A percentile compares a stretch with the other conserved stretches of the same genome.
phyloP scores from a whole-genome alignment of 2,113 vertebrate species.

The Otocyon megalotis region DNA sequence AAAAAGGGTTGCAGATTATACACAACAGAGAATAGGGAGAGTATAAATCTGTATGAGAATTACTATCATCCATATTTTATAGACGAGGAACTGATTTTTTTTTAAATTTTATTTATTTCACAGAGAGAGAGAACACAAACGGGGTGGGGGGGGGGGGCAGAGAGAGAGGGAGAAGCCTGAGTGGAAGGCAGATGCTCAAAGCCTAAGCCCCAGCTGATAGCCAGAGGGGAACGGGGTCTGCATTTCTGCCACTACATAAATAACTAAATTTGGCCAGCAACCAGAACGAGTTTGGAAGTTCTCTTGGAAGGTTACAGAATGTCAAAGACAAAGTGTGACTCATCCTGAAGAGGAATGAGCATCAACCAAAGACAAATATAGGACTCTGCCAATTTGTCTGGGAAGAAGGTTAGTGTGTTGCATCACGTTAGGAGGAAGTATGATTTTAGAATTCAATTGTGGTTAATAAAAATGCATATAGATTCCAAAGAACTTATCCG shows the following conservation, averaged over 20 bases:
- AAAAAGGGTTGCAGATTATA: background rate
- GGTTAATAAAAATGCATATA: background rate
- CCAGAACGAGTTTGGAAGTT: too few relatives aligned
- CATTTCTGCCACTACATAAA: too few relatives aligned
- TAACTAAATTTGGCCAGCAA: too few relatives aligned
- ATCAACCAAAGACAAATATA: background rate
- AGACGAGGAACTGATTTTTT: constrained; percentile 25
- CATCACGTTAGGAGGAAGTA: background rate
- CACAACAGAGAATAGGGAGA: background rate
- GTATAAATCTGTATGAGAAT: constrained; percentile 9
- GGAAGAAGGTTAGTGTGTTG: background rate
- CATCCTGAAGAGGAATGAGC: background rate
- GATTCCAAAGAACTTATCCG: background rate
- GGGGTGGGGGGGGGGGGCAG: too few relatives aligned
- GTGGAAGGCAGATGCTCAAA: too few relatives aligned
- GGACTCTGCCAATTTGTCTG: background rate
- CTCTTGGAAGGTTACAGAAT: background rate
- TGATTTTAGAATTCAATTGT: background rate
- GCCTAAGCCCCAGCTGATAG: too few relatives aligned
- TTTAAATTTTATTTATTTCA: too few relatives aligned
- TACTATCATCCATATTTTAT: background rate
- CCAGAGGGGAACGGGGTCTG: too few relatives aligned
- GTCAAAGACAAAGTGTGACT: background rate
- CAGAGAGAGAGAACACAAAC: too few relatives aligned
- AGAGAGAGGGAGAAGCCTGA: too few relatives aligned